Percentiles rank a stretch among this genome's conserved stretches.
phyloP scores from a whole-genome alignment of 2,113 vertebrate species.

The Vireo altiloquus region DNA sequence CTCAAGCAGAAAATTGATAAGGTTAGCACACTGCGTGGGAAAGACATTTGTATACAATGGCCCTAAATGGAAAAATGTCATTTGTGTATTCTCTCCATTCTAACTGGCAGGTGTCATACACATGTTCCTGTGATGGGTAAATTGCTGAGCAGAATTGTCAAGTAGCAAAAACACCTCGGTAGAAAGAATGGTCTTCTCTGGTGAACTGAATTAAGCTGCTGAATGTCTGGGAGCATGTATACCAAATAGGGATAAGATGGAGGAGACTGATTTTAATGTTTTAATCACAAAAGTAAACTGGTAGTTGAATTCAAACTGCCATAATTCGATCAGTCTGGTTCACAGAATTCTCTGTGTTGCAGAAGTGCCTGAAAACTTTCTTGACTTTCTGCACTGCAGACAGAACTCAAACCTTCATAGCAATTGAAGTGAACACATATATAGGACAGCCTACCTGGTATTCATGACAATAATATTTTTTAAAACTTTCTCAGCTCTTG shows the following conservation, averaged over 20 bases:
- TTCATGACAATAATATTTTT: neutral
- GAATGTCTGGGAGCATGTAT: neutral
- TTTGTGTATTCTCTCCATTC: neutral
- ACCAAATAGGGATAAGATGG: neutral
- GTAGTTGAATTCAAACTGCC: neutral
- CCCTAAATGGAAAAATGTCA: neutral
- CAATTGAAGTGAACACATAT: neutral
- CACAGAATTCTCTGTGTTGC: neutral
- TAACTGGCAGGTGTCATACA: neutral
- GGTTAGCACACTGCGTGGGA: neutral
- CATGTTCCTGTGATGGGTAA: neutral
- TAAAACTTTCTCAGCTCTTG: neutral
- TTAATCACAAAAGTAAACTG: neutral
- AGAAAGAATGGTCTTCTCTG: neutral
- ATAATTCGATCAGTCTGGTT: neutral
- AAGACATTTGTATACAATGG: neutral
- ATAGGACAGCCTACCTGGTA: neutral
- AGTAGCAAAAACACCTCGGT: neutral
- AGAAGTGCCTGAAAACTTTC: neutral
- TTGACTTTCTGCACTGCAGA: neutral
- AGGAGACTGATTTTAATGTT: neutral
- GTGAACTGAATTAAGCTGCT: neutral
- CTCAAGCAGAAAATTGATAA: slow-evolving; percentile 3
- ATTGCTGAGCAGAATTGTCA: neutral
- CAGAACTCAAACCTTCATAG: neutral